phyloP scores from a whole-genome alignment of 2,113 vertebrate species.

The Phocoena sinus region DNA sequence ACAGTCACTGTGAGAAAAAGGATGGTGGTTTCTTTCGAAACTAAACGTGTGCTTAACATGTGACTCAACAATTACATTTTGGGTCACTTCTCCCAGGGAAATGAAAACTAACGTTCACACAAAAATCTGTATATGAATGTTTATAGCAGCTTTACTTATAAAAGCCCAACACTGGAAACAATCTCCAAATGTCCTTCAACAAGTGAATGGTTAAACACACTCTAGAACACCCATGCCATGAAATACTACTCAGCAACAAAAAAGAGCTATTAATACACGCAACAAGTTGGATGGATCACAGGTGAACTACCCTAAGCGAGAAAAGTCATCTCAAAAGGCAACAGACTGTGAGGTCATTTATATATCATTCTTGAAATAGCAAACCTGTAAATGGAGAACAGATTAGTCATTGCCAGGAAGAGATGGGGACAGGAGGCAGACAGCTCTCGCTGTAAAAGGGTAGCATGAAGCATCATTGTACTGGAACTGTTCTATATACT shows the following conservation, averaged over 20 bases:
- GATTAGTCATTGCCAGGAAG: background rate
- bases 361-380: background rate
- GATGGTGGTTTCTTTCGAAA: background rate
- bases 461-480: background rate
- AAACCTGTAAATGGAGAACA: background rate
- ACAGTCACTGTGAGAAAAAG: background rate
- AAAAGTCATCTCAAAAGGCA: background rate
- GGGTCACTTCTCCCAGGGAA: background rate
- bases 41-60: background rate
- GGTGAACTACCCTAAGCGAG: background rate
- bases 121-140: background rate
- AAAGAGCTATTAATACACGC: background rate
- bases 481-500: background rate
- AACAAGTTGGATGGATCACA: background rate
- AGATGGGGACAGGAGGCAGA: background rate
- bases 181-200: background rate
- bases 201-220: background rate
- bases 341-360: background rate
- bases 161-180: background rate
- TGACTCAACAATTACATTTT: background rate
- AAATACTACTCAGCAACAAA: background rate
- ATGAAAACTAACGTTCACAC: background rate
- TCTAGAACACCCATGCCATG: too few species aligned
- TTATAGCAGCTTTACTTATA: background rate
- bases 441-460: background rate